These are phyloP conservation scores for Periplaneta americana DNA, from an alignment of 1,140 invertebrate species.

Conservation along the genomic window DNA sequence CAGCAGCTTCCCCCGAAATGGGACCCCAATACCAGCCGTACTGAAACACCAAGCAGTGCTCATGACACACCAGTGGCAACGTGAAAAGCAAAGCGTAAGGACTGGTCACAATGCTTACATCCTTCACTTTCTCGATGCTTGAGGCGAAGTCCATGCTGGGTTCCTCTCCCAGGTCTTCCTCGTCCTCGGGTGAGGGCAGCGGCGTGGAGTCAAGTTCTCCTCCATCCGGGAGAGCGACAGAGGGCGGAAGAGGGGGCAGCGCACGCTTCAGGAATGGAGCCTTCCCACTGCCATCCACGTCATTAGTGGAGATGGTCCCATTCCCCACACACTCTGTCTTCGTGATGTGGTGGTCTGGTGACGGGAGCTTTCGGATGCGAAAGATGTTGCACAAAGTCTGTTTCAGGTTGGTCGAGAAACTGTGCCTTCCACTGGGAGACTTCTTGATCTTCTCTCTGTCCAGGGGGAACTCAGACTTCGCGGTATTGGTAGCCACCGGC, in stretches of 20 bases:
- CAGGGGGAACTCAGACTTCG: background rate
- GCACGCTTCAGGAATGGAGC: slow-evolving; percentile 60
- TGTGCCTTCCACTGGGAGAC: slow-evolving; percentile 40
- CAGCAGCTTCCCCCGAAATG: slow-evolving; percentile 87
- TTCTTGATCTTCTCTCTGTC: slow-evolving; percentile 53
- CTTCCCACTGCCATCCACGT: slow-evolving; percentile 22
- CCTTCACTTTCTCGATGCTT: slow-evolving; percentile 90
- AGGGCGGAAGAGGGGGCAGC: slow-evolving; percentile 68
- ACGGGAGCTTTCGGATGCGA: slow-evolving; percentile 55
- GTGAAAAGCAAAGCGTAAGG: background rate
- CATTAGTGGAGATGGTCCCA: slow-evolving; percentile 35
- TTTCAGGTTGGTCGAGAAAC: slow-evolving; percentile 68
- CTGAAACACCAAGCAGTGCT: slow-evolving; percentile 45
- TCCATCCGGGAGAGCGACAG: slow-evolving; percentile 29
- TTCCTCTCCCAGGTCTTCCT: slow-evolving; percentile 42
- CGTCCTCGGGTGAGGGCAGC: slow-evolving; percentile 31
- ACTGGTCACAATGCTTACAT: slow-evolving; percentile 55
- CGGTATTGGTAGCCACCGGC: background rate
- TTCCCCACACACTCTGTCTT: slow-evolving; percentile 41
- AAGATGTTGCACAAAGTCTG: slow-evolving; percentile 82
- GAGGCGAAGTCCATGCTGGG: slow-evolving; percentile 76
- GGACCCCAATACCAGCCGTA: slow-evolving; percentile 99
- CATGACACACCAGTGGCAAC: background rate
- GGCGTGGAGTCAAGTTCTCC: slow-evolving; percentile 35
- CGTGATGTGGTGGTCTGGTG: slow-evolving; percentile 41